Percentiles rank a stretch among this genome's conserved stretches.
phyloP scores from a whole-genome alignment of 1,140 invertebrate genomes.

The Cyphomyrmex costatus region DNA sequence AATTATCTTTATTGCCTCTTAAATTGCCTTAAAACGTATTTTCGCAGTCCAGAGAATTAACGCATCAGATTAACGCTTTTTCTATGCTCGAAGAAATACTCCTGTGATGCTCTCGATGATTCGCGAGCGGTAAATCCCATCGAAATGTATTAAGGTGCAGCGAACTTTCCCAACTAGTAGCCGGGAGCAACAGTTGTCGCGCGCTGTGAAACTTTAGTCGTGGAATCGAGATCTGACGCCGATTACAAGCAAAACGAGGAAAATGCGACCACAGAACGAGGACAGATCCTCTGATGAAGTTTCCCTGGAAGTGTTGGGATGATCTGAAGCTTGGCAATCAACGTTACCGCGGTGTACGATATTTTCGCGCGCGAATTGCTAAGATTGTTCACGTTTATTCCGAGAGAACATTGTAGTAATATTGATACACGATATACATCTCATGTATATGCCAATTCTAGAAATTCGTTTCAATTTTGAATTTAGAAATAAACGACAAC shows the following conservation, averaged over 20 bases:
- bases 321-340: slow-evolving; percentile 42
- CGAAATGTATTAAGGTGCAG: slow-evolving; percentile 57
- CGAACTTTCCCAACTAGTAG: slow-evolving; percentile 44
- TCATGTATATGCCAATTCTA: slow-evolving; percentile 5
- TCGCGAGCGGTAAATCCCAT: slow-evolving; percentile 38
- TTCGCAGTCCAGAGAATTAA: background rate
- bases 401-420: background rate
- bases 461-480: background rate
- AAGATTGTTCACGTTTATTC: background rate
- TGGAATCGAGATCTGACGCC: slow-evolving; percentile 52
- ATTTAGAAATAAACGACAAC: background rate
- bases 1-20: slow-evolving; percentile 40
- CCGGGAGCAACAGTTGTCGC: slow-evolving; percentile 71
- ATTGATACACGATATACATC: background rate
- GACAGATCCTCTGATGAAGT: slow-evolving; percentile 26
- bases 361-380: background rate
- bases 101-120: background rate
- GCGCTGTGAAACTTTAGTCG: slow-evolving; percentile 51
- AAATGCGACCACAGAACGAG: slow-evolving; percentile 29
- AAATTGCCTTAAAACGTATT: slow-evolving; percentile 41
- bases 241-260: slow-evolving; percentile 46
- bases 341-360: background rate
- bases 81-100: background rate
- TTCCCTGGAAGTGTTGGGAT: slow-evolving; percentile 17
- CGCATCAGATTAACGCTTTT: slow-evolving; percentile 22